phyloP scores from a whole-genome alignment of 2,888 invertebrate species.

The Netelia virgata region DNA sequence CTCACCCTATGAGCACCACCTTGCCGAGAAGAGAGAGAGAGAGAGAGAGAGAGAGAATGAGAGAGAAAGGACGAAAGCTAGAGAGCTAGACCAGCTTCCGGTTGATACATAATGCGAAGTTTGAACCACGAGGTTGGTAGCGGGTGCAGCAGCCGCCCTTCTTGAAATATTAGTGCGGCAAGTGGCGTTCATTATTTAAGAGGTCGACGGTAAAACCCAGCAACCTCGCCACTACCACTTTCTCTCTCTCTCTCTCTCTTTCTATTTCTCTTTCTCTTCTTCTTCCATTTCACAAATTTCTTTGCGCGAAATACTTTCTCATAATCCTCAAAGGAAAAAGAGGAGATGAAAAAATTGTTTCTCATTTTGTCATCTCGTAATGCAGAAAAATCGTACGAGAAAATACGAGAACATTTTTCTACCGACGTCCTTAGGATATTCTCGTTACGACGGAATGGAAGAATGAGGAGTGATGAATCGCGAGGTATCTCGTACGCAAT shows the following conservation, averaged over 20 bases:
- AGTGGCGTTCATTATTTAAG: conserved; percentile 79
- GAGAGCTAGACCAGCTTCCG: conserved; percentile 68
- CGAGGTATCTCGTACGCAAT: conserved; percentile 1
- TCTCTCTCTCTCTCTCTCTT: conserved; percentile 40
- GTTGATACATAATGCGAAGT: conserved; percentile 78
- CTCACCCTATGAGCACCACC: conserved; percentile 31
- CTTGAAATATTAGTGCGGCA: conserved; percentile 78
- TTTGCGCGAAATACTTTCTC: conserved; percentile 11
- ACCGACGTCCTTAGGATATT: not conserved
- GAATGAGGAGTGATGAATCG: not conserved
- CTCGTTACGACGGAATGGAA: not conserved
- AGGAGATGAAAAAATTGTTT: not conserved
- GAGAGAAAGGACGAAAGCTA: conserved; percentile 48
- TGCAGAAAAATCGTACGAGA: not conserved
- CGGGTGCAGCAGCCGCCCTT: conserved; percentile 70
- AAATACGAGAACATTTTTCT: not conserved
- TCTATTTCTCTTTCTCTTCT: conserved; percentile 21
- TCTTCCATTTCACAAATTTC: conserved; percentile 42
- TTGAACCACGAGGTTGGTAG: conserved; percentile 72
- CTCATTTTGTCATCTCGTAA: not conserved
- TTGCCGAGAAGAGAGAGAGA: conserved; percentile 63
- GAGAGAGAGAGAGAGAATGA: conserved; percentile 45
- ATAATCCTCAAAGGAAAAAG: conserved; percentile 16
- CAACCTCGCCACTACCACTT: conserved; percentile 57
- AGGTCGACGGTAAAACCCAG: conserved; percentile 71